phyloP scores from a whole-genome alignment of 2,888 invertebrate species.

The Agelastica alni region DNA sequence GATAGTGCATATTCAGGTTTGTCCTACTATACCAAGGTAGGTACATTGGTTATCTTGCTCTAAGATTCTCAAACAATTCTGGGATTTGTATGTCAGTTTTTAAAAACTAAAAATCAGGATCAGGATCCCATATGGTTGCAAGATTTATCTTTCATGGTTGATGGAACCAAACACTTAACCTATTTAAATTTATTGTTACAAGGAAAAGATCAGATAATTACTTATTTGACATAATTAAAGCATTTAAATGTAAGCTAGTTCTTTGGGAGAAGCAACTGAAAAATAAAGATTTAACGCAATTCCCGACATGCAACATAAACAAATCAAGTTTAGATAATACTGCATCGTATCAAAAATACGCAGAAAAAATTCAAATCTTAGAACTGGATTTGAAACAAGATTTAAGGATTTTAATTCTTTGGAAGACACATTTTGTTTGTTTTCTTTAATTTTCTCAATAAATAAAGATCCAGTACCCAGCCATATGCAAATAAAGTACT shows the following conservation, averaged over 20 bases:
- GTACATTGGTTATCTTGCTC: too few species aligned
- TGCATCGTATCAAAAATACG: background rate
- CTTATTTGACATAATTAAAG: background rate
- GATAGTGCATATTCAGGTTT: too few species aligned
- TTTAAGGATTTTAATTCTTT: too few species aligned
- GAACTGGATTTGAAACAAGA: too few species aligned
- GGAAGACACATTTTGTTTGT: background rate
- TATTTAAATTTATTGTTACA: background rate
- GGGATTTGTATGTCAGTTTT: too few species aligned
- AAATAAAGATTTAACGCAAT: background rate
- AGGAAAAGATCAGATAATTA: background rate
- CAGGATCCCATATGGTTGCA: background rate
- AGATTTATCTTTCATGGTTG: background rate
- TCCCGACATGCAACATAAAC: background rate
- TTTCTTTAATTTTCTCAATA: background rate
- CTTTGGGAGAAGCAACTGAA: background rate
- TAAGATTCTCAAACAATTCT: too few species aligned
- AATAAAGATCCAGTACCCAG: background rate
- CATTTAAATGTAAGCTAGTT: background rate
- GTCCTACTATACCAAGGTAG: too few species aligned
- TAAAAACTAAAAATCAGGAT: too few species aligned
- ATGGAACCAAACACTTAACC: background rate
- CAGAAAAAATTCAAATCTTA: background rate
- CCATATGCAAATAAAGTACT: too few species aligned
- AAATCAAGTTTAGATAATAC: background rate